Evolutionary conservation across 2,888 invertebrate species (phyloP).

Genomic region (Limenitis camilla): DNA sequence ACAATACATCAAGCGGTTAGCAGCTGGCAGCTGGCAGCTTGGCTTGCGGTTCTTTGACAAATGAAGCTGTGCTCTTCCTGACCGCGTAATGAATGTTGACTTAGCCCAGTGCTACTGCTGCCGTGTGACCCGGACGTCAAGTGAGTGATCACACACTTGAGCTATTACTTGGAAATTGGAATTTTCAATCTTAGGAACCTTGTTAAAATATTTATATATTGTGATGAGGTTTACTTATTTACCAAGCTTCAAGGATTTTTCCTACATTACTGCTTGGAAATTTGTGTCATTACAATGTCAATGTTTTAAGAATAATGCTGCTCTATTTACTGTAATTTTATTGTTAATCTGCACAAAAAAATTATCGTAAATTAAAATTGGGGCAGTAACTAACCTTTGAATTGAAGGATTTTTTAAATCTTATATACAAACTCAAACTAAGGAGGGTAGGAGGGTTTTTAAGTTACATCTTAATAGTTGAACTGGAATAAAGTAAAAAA

Average conservation of each 20-base stretch:
- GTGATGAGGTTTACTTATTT: slow-evolving; percentile 3
- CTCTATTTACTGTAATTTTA: too few relatives aligned
- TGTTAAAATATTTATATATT: slow-evolving; percentile 12
- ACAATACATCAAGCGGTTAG: slow-evolving; percentile 44
- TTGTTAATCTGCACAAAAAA: too few relatives aligned
- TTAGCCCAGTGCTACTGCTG: slow-evolving; percentile 32
- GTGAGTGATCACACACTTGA: slow-evolving; percentile 21
- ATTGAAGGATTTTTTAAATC: too few relatives aligned
- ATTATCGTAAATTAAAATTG: too few relatives aligned
- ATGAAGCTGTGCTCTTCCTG: slow-evolving; percentile 50
- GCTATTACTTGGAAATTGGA: slow-evolving; percentile 14
- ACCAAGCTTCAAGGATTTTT: background rate
- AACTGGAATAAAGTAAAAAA: too few relatives aligned
- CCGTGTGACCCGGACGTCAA: slow-evolving; percentile 37
- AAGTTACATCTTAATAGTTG: too few relatives aligned
- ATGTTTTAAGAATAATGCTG: too few relatives aligned
- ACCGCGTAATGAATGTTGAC: slow-evolving; percentile 34
- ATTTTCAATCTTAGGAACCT: slow-evolving; percentile 5
- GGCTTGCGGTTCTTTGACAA: slow-evolving; percentile 63
- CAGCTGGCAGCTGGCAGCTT: slow-evolving; percentile 31
- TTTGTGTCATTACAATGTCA: background rate
- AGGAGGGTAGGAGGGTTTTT: too few relatives aligned
- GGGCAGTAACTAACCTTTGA: too few relatives aligned
- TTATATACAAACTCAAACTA: too few relatives aligned
- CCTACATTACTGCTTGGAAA: background rate